phyloP scores from a whole-genome alignment of 2,888 invertebrate species.

The Himalopsyche japonica region DNA sequence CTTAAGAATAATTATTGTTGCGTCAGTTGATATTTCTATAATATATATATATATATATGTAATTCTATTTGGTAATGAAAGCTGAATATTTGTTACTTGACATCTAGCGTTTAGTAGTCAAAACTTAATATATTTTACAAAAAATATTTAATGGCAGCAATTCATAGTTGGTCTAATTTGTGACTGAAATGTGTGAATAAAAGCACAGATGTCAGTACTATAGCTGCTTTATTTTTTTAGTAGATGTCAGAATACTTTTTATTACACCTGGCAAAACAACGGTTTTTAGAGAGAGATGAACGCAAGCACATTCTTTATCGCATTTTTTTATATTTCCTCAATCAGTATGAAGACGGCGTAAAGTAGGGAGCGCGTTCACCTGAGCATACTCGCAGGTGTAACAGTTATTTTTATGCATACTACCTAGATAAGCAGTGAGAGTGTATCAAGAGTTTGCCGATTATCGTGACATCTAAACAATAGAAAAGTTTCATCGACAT shows the following conservation, averaged over 20 bases:
- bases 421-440: slow-evolving; percentile 12
- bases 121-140: background rate
- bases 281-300: slow-evolving; percentile 19
- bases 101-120: background rate
- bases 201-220: background rate
- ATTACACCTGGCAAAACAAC: slow-evolving; percentile 6
- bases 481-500: slow-evolving; percentile 11
- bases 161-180: background rate
- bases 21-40: no score
- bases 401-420: slow-evolving; percentile 31
- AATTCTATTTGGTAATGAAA: no score
- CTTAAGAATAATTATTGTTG: no score
- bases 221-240: background rate
- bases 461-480: slow-evolving; percentile 27
- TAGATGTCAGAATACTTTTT: slow-evolving; percentile 7
- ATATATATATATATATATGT: no score
- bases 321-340: slow-evolving; percentile 16
- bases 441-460: slow-evolving; percentile 8
- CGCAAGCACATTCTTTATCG: slow-evolving; percentile 27
- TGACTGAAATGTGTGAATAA: background rate
- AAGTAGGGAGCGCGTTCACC: slow-evolving; percentile 24
- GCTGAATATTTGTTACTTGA: no score
- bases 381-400: slow-evolving; percentile 29
- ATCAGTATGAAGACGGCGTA: slow-evolving; percentile 14
- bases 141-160: background rate